Percentiles rank a stretch among this genome's conserved stretches.
Evolutionary conservation across 2,113 vertebrate genomes (phyloP).

Genomic region (Glaucomys volans): DNA sequence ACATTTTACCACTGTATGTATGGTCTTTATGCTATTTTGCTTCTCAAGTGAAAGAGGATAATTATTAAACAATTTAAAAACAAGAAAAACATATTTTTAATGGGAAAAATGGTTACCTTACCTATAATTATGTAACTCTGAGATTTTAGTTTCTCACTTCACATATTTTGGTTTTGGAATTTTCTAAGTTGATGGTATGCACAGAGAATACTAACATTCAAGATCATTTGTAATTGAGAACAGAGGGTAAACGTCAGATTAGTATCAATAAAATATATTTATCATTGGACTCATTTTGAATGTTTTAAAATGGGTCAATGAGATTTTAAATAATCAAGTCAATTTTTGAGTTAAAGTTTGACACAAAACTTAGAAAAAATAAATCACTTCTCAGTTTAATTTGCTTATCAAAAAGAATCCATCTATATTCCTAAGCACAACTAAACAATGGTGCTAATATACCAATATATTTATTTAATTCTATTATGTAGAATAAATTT

Average conservation of each 20-base stretch:
- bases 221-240: neutral
- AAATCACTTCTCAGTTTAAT: constrained; percentile 36
- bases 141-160: neutral
- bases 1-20: constrained; percentile 9
- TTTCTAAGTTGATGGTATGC: constrained; percentile 34
- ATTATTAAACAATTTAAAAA: constrained; percentile 57
- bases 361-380: constrained; percentile 9
- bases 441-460: constrained; percentile 35
- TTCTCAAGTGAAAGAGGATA: constrained; percentile 27
- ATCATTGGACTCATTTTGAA: neutral
- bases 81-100: neutral
- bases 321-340: constrained; percentile 46
- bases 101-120: neutral
- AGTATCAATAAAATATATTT: constrained; percentile 53
- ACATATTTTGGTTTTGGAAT: neutral
- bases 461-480: constrained; percentile 8
- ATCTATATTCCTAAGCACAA: constrained; percentile 20
- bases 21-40: neutral
- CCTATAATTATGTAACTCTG: constrained; percentile 38
- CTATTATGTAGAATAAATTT: constrained; percentile 23
- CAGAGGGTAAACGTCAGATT: neutral
- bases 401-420: constrained; percentile 23
- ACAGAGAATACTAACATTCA: neutral
- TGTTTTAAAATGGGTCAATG: constrained; percentile 1
- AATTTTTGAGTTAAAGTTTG: constrained; percentile 51